Base-by-base conservation (phyloP, 1,140 invertebrate species). In the Trinorchestia longiramus region DNA sequence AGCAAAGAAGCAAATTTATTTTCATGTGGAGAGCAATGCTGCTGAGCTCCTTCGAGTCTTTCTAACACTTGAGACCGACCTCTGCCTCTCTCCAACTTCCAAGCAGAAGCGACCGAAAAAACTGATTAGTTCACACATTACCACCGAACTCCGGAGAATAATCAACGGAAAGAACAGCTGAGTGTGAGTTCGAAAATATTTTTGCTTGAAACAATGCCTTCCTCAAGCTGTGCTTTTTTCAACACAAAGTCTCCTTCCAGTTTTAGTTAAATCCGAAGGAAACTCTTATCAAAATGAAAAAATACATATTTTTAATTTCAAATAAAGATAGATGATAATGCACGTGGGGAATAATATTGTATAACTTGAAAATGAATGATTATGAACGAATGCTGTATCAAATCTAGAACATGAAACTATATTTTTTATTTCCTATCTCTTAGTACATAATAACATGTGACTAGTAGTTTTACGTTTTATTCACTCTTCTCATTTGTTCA, bases 101-200 rank as follows among this genome's bases (percentile, higher is more conserved):
- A 77, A 77, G 62, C 62, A 77, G 62, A 77, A 77, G 62, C 62
- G 41, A 43, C 88, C 28, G 41, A 40, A 90, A 90, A 90, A 90
- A 90, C 88, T 90, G 41, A 42, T 90, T 90, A 90, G 88, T 90
- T 90, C 43, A 43, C 41, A 41, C 88, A 90, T 90, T 90, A 90
- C 88, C 88, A 42, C 62, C 8, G 15, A 77, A 77, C 62, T 77
- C 62, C 62, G 28, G 62, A 11, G 28, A 28, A 28, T 77, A 23
- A 77, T 77, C 62, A 77, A 77, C 62, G 28, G 62, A 77, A 77
- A 77, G 62, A 77, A 77, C 62, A 77, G 62, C 62, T 28, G 62
- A 19, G 11, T 77, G 62, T 36, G 62, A 77, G 62, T 77, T 28
- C 15, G 62, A 36, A 77, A 77, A 77, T 77, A 77, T 77, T 77